Conservation (phyloP, 2,888 invertebrate species). For the Agrilus cyanescens region DNA sequence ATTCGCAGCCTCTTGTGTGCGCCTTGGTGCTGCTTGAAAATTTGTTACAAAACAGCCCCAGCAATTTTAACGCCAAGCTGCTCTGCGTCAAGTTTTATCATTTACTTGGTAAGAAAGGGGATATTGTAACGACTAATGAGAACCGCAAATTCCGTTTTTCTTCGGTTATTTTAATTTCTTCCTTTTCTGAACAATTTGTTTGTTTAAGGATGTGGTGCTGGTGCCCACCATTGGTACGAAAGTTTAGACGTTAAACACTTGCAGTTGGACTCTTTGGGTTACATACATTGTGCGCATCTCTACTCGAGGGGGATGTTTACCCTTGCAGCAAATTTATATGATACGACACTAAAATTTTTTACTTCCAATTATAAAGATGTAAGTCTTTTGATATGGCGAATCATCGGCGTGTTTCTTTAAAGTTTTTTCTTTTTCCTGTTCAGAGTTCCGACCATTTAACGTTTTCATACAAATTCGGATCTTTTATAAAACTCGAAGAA, state of each 20-base stretch:
- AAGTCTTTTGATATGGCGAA: constrained; percentile 27
- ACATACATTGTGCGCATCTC: constrained; percentile 65
- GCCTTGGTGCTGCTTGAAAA: constrained; percentile 61
- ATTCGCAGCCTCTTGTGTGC: constrained; percentile 45
- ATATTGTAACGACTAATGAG: no score
- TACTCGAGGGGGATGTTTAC: constrained; percentile 60
- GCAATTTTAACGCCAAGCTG: constrained; percentile 83
- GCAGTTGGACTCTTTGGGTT: constrained; percentile 84
- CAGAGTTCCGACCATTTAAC: constrained; percentile 86
- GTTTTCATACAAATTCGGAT: constrained; percentile 87
- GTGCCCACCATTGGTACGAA: constrained; percentile 63
- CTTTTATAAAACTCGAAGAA: constrained; percentile 84
- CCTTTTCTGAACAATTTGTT: constrained; percentile 1
- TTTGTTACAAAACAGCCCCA: constrained; percentile 63
- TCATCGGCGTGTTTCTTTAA: neutral
- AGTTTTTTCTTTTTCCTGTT: constrained; percentile 13
- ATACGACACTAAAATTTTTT: constrained; percentile 74
- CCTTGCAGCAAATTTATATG: constrained; percentile 56
- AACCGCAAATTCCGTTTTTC: no score
- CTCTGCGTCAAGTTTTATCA: constrained; percentile 74
- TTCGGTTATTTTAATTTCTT: no score
- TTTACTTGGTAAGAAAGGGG: constrained; percentile 48
- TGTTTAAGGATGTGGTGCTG: constrained; percentile 54
- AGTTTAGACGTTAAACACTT: constrained; percentile 85
- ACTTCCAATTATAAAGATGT: constrained; percentile 82